phyloP scores from a whole-genome alignment of 2,888 invertebrate genomes.

The Thalpophila matura region DNA sequence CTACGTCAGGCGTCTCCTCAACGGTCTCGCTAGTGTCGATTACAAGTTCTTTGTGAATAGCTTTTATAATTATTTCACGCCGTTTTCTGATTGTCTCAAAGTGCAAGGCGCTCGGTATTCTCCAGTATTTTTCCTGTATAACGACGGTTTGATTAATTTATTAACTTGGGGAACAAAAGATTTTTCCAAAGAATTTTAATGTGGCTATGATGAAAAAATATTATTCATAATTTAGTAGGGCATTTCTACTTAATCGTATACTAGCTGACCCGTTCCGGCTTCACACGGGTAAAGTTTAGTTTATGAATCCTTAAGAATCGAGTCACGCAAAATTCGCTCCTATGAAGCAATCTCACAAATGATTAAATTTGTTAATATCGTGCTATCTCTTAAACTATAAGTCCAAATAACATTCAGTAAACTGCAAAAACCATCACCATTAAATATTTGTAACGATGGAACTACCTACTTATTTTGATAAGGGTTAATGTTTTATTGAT shows the following conservation, averaged over 20 bases:
- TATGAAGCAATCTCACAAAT: no score
- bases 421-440: no score
- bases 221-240: slow-evolving; percentile 25
- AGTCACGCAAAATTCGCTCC: no score
- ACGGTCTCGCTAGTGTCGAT: slow-evolving; percentile 64
- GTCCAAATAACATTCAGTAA: no score
- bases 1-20: slow-evolving; percentile 26
- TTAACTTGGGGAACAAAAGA: slow-evolving; percentile 33
- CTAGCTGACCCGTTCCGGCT: no score
- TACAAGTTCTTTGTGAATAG: slow-evolving; percentile 88
- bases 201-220: slow-evolving; percentile 15
- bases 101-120: slow-evolving; percentile 93
- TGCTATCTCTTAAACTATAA: no score
- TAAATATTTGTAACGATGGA: no score
- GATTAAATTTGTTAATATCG: no score
- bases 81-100: slow-evolving; percentile 90
- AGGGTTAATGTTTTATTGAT: no score
- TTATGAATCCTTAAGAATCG: no score
- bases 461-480: no score
- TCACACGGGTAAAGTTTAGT: no score
- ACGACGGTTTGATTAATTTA: slow-evolving; percentile 53
- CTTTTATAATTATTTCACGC: slow-evolving; percentile 89
- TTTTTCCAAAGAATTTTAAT: slow-evolving; percentile 24
- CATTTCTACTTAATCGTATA: slow-evolving; percentile 4
- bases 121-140: slow-evolving; percentile 96